Conservation (phyloP, 2,113 vertebrate genomes). For the Gopherus evgoodei region DNA sequence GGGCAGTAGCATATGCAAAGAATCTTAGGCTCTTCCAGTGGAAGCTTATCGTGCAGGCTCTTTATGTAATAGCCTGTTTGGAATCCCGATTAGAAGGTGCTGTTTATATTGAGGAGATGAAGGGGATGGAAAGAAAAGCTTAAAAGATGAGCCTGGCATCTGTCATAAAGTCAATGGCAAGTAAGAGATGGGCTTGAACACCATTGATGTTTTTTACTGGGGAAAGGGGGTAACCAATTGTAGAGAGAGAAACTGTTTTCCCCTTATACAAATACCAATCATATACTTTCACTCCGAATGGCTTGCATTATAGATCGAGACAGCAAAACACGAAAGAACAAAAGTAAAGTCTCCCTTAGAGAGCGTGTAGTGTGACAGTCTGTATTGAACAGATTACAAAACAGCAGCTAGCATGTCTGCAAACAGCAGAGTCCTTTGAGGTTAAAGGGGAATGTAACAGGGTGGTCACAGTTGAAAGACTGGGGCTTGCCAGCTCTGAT, state of each 20-base stretch:
- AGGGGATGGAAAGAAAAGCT: neutral
- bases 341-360: neutral
- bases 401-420: neutral
- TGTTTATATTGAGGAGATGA: neutral
- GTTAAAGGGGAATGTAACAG: neutral
- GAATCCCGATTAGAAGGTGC: neutral
- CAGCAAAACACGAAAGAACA: neutral
- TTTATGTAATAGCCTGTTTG: neutral
- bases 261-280: too few relatives aligned
- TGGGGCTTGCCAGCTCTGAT: neutral
- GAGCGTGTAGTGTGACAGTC: fast-evolving
- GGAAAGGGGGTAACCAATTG: neutral
- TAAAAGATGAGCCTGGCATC: neutral
- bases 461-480: neutral
- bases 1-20: neutral
- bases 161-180: neutral
- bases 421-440: neutral
- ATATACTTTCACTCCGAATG: neutral
- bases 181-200: neutral
- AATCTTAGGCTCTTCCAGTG: neutral
- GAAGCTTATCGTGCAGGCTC: neutral
- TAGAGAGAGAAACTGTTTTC: neutral
- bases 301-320: neutral
- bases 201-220: neutral
- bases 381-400: neutral